A percentile compares a stretch with the other conserved stretches of the same genome.
phyloP scores from a whole-genome alignment of 2,888 invertebrate genomes.

The Eristalis intricaria region DNA sequence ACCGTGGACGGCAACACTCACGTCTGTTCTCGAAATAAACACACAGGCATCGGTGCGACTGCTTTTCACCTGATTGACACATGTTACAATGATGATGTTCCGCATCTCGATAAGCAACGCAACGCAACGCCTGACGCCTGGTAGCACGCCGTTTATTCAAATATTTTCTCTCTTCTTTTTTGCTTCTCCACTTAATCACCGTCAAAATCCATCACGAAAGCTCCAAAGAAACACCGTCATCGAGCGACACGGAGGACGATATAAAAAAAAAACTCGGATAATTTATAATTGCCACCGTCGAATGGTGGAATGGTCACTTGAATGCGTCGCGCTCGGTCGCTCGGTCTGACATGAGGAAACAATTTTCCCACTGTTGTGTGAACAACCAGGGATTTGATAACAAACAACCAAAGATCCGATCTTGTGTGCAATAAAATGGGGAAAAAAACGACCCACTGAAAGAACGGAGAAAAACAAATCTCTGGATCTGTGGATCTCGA shows the following conservation, averaged over 20 bases:
- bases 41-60: conserved; percentile 3
- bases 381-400: conserved; percentile 55
- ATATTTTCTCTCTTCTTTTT: conserved; percentile 10
- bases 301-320: conserved; percentile 16
- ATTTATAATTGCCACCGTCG: conserved; percentile 69
- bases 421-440: conserved; percentile 55
- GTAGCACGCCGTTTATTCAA: conserved; percentile 56
- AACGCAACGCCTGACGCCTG: neutral
- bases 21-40: conserved; percentile 30
- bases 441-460: conserved; percentile 1
- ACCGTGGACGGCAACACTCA: conserved; percentile 18
- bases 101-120: neutral
- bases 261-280: conserved; percentile 40
- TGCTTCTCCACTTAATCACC: conserved; percentile 44
- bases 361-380: conserved; percentile 63
- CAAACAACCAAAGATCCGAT: conserved; percentile 57
- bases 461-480: conserved; percentile 16
- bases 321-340: neutral
- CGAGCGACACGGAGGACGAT: conserved; percentile 1
- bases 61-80: conserved; percentile 67
- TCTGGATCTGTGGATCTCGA: conserved; percentile 47
- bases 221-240: conserved; percentile 21
- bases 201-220: conserved; percentile 47
- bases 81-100: conserved; percentile 43
- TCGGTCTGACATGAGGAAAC: conserved; percentile 46